phyloP scores from a whole-genome alignment of 2,113 vertebrate species.

The Aegotheles bennettii region DNA sequence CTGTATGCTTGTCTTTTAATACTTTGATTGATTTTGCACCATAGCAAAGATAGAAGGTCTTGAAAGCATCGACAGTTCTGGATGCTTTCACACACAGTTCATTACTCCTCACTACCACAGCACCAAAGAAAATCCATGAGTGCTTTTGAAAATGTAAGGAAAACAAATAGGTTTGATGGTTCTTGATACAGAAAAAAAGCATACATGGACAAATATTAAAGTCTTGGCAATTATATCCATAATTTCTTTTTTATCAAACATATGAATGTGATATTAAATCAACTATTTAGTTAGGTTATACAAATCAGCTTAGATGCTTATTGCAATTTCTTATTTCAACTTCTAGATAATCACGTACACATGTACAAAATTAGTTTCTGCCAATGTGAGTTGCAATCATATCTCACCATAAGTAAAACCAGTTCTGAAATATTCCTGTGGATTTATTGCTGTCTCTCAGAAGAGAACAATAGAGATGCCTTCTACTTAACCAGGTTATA shows the following conservation, averaged over 20 bases:
- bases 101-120: background rate
- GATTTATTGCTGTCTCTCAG: background rate
- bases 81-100: background rate
- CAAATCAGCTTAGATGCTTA: background rate
- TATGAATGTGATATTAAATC: background rate
- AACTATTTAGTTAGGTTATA: background rate
- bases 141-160: background rate
- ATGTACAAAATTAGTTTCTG: background rate
- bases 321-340: background rate
- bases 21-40: background rate
- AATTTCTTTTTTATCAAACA: background rate
- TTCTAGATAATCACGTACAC: background rate
- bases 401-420: background rate
- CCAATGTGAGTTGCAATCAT: background rate
- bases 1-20: background rate
- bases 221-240: background rate
- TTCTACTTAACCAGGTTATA: background rate
- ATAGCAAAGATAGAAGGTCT: background rate
- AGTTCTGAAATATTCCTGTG: background rate
- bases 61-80: background rate
- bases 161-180: background rate
- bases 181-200: background rate
- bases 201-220: background rate
- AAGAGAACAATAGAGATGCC: background rate
- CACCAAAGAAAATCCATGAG: background rate